phyloP scores from a whole-genome alignment of 2,888 invertebrate genomes.

The Limnephilus marmoratus region DNA sequence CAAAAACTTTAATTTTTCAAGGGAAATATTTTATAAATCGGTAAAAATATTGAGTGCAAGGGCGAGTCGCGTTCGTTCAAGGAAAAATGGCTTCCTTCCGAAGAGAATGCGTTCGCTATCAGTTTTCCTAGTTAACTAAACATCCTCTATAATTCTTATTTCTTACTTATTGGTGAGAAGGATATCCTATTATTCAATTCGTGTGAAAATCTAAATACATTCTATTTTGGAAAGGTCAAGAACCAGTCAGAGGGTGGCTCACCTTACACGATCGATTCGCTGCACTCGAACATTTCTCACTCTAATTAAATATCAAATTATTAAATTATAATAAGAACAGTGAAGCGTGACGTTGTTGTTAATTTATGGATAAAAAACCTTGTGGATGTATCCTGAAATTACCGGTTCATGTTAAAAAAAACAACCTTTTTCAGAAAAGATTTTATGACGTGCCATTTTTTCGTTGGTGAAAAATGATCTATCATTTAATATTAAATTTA shows the following conservation, averaged over 20 bases:
- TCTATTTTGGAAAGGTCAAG: constrained; percentile 40
- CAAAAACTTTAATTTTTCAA: too few species aligned
- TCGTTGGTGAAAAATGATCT: neutral
- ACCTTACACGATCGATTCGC: constrained; percentile 22
- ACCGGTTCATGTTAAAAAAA: neutral
- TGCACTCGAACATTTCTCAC: neutral
- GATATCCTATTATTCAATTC: constrained; percentile 38
- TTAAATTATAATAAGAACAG: constrained; percentile 5
- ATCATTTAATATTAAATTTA: neutral
- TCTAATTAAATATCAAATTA: constrained; percentile 22
- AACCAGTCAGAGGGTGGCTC: constrained; percentile 16
- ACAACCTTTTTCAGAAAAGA: neutral
- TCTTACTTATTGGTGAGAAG: neutral
- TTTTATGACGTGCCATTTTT: neutral
- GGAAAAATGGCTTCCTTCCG: neutral
- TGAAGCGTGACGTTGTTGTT: constrained; percentile 2
- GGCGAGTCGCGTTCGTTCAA: neutral
- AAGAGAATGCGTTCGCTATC: neutral
- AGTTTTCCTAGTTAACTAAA: neutral
- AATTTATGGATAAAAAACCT: neutral
- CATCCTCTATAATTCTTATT: neutral
- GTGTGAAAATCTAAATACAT: constrained; percentile 34
- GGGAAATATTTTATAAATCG: too few species aligned
- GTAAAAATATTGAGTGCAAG: too few species aligned
- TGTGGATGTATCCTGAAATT: neutral